Percentiles rank a stretch among this genome's conserved stretches.
Evolutionary conservation across 2,797 vertebrate species (phyloP).

Genomic region (Pantherophis vulpinus): DNA sequence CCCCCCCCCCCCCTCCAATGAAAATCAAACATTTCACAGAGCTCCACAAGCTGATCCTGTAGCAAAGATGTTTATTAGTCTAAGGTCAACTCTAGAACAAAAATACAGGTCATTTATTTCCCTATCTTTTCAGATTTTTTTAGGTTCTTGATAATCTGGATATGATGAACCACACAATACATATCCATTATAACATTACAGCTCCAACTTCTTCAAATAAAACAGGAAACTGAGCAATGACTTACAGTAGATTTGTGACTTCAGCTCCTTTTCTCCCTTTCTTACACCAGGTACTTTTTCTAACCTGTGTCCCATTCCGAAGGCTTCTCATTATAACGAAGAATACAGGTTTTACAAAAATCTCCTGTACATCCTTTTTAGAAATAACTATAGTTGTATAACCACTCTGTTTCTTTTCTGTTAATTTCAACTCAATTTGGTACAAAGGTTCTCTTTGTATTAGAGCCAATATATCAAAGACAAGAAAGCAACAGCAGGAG

Average conservation of each 20-base stretch:
- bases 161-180: neutral
- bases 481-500: slow-evolving; percentile 7
- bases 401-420: neutral
- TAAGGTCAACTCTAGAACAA: neutral
- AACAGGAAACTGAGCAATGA: neutral
- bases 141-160: neutral
- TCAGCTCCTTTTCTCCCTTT: neutral
- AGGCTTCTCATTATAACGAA: neutral
- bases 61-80: neutral
- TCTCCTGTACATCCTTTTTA: neutral
- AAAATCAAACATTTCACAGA: neutral
- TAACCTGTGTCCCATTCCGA: neutral
- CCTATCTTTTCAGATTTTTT: neutral
- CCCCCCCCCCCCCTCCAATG: neutral
- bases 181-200: neutral
- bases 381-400: neutral
- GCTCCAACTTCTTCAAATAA: neutral
- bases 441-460: neutral
- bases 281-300: neutral
- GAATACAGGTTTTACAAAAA: neutral
- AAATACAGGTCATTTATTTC: neutral
- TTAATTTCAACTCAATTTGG: neutral
- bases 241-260: neutral
- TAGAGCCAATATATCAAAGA: slow-evolving; percentile 1
- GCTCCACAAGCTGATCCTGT: neutral